phyloP scores from a whole-genome alignment of 2,888 invertebrate genomes.

The Cantharis rufa region DNA sequence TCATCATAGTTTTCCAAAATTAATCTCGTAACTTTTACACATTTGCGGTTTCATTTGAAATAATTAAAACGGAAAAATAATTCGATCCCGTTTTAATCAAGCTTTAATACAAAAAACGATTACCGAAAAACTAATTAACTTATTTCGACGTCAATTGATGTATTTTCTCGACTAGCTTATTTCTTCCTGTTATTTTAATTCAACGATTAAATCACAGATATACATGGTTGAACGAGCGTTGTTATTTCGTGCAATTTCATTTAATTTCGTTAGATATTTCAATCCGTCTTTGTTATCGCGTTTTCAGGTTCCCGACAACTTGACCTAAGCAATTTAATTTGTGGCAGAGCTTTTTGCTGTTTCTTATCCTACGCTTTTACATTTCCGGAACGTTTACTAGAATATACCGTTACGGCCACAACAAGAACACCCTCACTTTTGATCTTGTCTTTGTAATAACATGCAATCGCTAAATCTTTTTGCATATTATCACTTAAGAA shows the following conservation, averaged over 20 bases:
- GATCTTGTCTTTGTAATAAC: slow-evolving; percentile 42
- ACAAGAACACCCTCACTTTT: slow-evolving; percentile 35
- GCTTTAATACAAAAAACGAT: background rate
- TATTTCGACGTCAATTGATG: background rate
- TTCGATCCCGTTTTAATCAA: background rate
- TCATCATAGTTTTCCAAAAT: background rate
- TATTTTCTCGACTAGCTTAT: slow-evolving; percentile 4
- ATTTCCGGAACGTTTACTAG: slow-evolving; percentile 37
- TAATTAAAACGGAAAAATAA: background rate
- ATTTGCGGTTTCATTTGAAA: background rate
- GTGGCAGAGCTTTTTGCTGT: slow-evolving; percentile 35
- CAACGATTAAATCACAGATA: slow-evolving; percentile 37
- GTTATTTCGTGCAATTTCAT: slow-evolving; percentile 51
- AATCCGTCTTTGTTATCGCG: slow-evolving; percentile 47
- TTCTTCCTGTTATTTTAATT: slow-evolving; percentile 33
- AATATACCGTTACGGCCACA: slow-evolving; percentile 33
- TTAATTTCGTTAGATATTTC: slow-evolving; percentile 52
- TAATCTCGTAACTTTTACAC: background rate
- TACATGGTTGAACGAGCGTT: slow-evolving; percentile 36
- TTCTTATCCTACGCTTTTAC: slow-evolving; percentile 38
- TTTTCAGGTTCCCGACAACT: slow-evolving; percentile 35
- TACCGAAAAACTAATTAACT: background rate
- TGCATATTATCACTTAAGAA: slow-evolving; percentile 19
- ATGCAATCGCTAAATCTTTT: slow-evolving; percentile 43
- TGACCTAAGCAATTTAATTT: slow-evolving; percentile 41